Evolutionary conservation across 2,888 invertebrate genomes (phyloP).

Genomic region (Eubasilissa splendida): DNA sequence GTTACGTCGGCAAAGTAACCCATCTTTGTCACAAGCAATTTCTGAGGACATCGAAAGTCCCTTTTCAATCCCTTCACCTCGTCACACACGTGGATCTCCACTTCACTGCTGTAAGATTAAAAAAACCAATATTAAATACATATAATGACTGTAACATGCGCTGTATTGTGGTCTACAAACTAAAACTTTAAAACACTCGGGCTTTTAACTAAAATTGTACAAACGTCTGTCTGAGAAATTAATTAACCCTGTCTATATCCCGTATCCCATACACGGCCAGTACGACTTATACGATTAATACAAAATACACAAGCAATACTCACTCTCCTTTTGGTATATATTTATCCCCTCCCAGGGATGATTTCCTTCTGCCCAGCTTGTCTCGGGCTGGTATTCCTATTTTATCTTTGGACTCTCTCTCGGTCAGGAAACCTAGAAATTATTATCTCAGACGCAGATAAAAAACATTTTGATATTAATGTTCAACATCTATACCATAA

Average conservation of each 20-base stretch:
- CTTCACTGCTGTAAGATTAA: slow-evolving; percentile 75
- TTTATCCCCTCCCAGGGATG: slow-evolving; percentile 66
- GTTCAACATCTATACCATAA: no score
- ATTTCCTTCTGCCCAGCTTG: slow-evolving; percentile 69
- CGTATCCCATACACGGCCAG: no score
- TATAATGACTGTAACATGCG: no score
- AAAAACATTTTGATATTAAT: neutral
- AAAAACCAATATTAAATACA: no score
- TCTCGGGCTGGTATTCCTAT: slow-evolving; percentile 63
- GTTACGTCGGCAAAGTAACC: slow-evolving; percentile 95
- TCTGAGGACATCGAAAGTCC: slow-evolving; percentile 92
- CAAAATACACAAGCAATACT: slow-evolving; percentile 58
- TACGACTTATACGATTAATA: no score
- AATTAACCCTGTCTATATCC: no score
- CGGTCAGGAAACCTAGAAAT: slow-evolving; percentile 67
- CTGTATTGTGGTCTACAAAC: no score
- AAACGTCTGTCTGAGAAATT: no score
- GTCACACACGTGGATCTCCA: slow-evolving; percentile 96
- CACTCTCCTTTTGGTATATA: slow-evolving; percentile 68
- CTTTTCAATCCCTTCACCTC: slow-evolving; percentile 92
- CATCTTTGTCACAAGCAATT: slow-evolving; percentile 91
- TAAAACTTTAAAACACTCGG: no score
- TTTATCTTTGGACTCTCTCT: slow-evolving; percentile 63
- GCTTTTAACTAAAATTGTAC: no score
- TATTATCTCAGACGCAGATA: neutral